Evolutionary conservation across 2,797 vertebrate genomes (phyloP).

Genomic region (Tolypeutes matacus): DNA sequence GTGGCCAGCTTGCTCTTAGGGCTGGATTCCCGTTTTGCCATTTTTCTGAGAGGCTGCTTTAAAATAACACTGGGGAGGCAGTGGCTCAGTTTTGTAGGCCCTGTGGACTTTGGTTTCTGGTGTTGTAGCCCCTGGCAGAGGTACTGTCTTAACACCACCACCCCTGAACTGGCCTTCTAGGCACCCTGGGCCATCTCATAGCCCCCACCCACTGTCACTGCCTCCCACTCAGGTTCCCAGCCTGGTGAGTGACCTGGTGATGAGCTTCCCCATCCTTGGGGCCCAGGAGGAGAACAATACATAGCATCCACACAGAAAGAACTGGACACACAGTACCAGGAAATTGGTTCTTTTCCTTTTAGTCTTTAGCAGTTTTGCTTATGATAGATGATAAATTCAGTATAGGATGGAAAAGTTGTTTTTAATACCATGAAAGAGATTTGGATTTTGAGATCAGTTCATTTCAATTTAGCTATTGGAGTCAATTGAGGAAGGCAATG

Average conservation of each 20-base stretch:
- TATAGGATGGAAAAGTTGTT: not conserved
- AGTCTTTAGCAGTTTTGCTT: not conserved
- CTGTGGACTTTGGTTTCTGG: not conserved
- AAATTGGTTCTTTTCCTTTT: not conserved
- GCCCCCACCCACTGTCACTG: not conserved
- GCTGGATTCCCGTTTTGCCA: not conserved
- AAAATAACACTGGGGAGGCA: rapidly evolving
- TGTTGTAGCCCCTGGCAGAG: not conserved
- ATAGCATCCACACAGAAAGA: not conserved
- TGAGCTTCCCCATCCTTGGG: not conserved
- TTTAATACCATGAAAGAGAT: too few relatives aligned
- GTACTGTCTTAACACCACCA: not conserved
- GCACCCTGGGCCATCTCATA: not conserved
- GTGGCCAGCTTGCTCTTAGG: not conserved
- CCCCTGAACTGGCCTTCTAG: not conserved
- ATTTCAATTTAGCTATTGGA: not conserved
- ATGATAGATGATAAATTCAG: not conserved
- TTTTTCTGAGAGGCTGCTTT: not conserved
- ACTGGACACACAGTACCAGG: rapidly evolving
- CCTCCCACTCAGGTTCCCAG: not conserved
- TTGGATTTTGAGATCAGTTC: not conserved
- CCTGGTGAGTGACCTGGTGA: not conserved
- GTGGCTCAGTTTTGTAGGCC: not conserved
- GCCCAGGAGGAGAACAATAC: not conserved
- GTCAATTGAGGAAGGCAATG: not conserved